Conservation (phyloP, 2,113 vertebrate species). For the Atlantisia rogersi region DNA sequence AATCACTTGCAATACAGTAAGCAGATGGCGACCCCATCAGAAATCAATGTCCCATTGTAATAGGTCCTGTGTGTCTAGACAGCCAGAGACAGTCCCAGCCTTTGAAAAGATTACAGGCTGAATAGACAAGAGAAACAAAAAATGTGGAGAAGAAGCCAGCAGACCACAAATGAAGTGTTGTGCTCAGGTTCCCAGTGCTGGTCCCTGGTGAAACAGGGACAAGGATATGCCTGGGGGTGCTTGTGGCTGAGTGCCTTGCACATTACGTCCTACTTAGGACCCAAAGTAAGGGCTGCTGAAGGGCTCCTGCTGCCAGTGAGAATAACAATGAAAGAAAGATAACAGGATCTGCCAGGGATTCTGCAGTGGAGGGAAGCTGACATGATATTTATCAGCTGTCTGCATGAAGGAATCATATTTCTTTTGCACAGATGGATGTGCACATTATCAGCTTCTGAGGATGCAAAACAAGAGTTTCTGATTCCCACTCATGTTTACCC, state of each 20-base stretch:
- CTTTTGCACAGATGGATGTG: constrained; percentile 4
- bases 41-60: constrained; percentile 65
- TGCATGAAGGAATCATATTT: constrained; percentile 9
- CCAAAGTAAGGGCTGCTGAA: neutral
- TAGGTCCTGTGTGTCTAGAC: constrained; percentile 56
- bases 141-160: constrained; percentile 52
- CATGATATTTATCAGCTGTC: constrained; percentile 37
- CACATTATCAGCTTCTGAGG: neutral
- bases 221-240: neutral
- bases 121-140: constrained; percentile 66
- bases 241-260: neutral
- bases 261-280: neutral
- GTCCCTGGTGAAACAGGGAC: neutral
- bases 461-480: neutral
- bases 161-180: constrained; percentile 53
- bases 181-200: constrained; percentile 36
- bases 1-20: constrained; percentile 36
- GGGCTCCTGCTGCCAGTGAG: neutral
- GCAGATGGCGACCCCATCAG: constrained; percentile 52
- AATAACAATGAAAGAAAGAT: constrained; percentile 6
- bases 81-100: constrained; percentile 42
- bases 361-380: neutral
- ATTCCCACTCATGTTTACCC: neutral
- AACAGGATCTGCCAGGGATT: constrained; percentile 39
- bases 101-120: constrained; percentile 57